Evolutionary conservation across 1,140 invertebrate genomes (phyloP), one percentile per base, ranked within the genome.

Genomic region (Semibalanus balanoides): DNA sequence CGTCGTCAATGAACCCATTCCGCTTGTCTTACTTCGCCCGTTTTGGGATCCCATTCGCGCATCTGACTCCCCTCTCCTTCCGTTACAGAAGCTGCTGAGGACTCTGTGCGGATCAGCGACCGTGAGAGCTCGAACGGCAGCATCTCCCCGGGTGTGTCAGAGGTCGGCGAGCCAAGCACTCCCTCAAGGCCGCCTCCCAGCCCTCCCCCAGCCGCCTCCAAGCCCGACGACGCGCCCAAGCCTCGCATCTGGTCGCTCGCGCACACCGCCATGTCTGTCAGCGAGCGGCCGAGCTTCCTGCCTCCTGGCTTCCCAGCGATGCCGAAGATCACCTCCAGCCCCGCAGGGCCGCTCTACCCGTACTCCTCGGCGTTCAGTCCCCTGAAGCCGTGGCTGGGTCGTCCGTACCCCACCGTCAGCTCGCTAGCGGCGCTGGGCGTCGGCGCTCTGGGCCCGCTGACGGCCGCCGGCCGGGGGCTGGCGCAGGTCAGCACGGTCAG

Each of bases 181-280:
- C 28, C 70, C 29, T 72, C 70, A 17, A 29, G 9, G 70, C 70
- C 70, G 28, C 25, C 70, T 11, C 70, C 70, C 25, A 29, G 25
- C 29, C 9, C 25, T n/a, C 28, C 29, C 3, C n/a, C n/a, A 11
- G 70, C 70, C 70, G n/a, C n/a, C 25, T 70, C 69, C n/a, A 72
- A 30, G 28, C 9, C 51, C 51, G 51, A 64, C 11, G 51, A 64
- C 51, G 22, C 51, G 51, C 51, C 51, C 51, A 72, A 72, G 70
- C 70, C 70, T 5, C 70, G 70, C 9, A 72, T 72, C 70, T 72
- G 70, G 70, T 72, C 70, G n/a, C 70, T 72, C 19, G 70, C 70
- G 3, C 28, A 72, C 70, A 72, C 70, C 3, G 70, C 70, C 70
- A 72, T 72, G 70, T 72, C 70, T 1, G 51, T 7, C 22, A 64